Conservation (phyloP, 2,888 invertebrate genomes). For the Galeruca laticollis region DNA sequence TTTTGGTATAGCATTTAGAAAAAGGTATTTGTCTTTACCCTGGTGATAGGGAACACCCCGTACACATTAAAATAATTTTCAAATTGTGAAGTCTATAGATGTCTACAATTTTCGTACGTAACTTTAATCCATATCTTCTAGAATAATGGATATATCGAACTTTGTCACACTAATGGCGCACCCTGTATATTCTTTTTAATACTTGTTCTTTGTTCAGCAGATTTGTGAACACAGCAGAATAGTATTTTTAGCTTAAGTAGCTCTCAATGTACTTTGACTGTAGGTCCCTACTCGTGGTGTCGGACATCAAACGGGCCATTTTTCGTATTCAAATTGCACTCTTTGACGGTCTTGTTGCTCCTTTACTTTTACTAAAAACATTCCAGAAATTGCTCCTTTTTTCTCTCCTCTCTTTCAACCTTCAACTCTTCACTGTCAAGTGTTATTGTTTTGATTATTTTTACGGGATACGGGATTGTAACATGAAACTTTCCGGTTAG, state of each 20-base stretch:
- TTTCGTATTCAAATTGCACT: conserved; percentile 35
- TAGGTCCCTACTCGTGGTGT: conserved; percentile 32
- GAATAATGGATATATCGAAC: no score
- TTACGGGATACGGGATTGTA: conserved; percentile 2
- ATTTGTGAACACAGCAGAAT: conserved; percentile 36
- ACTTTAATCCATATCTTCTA: no score
- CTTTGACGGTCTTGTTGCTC: conserved; percentile 20
- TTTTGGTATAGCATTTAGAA: no score
- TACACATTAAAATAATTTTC: no score
- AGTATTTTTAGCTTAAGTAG: conserved; percentile 39
- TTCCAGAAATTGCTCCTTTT: conserved; percentile 19
- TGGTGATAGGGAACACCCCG: no score
- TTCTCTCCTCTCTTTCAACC: conserved; percentile 6
- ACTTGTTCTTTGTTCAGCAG: neutral
- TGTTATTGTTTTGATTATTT: conserved; percentile 32
- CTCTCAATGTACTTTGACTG: conserved; percentile 38
- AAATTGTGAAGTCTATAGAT: no score
- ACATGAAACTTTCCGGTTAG: neutral
- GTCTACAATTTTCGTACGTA: no score
- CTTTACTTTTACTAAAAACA: conserved; percentile 27
- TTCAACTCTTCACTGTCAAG: conserved; percentile 14
- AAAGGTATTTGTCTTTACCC: no score
- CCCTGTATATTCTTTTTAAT: neutral
- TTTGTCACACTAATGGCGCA: no score
- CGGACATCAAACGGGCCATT: conserved; percentile 43